Base-by-base conservation (phyloP, 2,797 vertebrate species). In the Poecilia velifera region DNA sequence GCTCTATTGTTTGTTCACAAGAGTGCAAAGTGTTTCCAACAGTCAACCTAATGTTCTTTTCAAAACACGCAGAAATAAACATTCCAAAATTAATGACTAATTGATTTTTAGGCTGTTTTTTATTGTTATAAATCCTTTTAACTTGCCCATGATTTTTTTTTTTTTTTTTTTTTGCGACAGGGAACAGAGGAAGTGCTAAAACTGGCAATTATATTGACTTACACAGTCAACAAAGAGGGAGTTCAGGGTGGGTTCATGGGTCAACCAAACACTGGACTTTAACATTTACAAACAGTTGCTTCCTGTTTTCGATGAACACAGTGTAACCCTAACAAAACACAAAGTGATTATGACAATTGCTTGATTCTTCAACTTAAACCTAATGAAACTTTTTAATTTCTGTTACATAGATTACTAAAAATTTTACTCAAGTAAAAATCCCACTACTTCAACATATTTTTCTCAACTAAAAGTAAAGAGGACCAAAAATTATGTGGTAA, bases 261-360 rank as follows among this genome's bases (percentile, higher is more conserved):
- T 77, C 64, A 55, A 55, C 76, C 13, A 70, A 77, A 43, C 76
- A 77, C n/a, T 7, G 14, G 46, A 53, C 14, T 68, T 41, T n/a
- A 68, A 70, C 46, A 68, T 39, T 25, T 8, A 51, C 41, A 76
- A 76, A 77, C 47, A 71, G 22, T 68, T 76, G 10, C 43, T 76
- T 76, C 59, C 59, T 66, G 74, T 66, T 76, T 66, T 66, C 6
- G 2, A 36, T 76, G 10, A 62, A 76, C 28, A 31, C 16, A 20
- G 41, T 71, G 66, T 55, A 13, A 31, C 49, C 25, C 39, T 53
- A 55, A 77, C 49, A 41, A 71, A 77, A 43, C 47, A 77, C 49
- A 18, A 55, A 55, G 20, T 71, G 41, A 18, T 70, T 12, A 22
- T n/a, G 28, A 53, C 8, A 18, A 71, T 55, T 71, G n/a, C 12